Percentiles rank a stretch among this genome's conserved stretches.
Conservation (phyloP, 2,797 vertebrate species). For the Toxotes lorentzi region DNA sequence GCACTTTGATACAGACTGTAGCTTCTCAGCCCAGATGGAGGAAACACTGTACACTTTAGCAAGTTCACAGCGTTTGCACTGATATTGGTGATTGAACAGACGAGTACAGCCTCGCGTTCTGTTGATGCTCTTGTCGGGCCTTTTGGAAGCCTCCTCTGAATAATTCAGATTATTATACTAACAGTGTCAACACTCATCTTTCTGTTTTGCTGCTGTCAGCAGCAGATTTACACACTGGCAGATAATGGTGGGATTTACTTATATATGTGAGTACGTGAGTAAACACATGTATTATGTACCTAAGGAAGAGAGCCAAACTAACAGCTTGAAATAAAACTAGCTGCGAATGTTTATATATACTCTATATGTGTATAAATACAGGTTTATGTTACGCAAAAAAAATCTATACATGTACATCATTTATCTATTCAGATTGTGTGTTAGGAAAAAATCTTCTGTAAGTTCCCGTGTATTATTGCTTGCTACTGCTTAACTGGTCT, state of each 20-base stretch:
- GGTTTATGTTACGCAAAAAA: neutral
- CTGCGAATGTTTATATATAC: neutral
- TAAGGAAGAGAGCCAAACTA: slow-evolving; percentile 13
- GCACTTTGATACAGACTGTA: slow-evolving; percentile 17
- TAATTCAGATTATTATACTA: slow-evolving; percentile 71
- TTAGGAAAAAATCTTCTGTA: neutral
- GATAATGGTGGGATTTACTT: slow-evolving; percentile 40
- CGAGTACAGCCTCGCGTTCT: slow-evolving; percentile 32
- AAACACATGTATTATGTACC: slow-evolving; percentile 2
- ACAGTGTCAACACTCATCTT: slow-evolving; percentile 70
- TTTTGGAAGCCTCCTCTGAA: slow-evolving; percentile 66
- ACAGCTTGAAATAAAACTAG: slow-evolving; percentile 16
- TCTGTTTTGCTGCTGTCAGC: slow-evolving; percentile 72
- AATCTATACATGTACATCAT: too few species aligned
- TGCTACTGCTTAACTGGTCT: too few species aligned
- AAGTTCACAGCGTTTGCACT: slow-evolving; percentile 44
- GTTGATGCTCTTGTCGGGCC: slow-evolving; percentile 64
- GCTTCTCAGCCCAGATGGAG: slow-evolving; percentile 23
- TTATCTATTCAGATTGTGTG: too few species aligned
- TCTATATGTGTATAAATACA: too few species aligned
- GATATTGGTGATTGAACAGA: slow-evolving; percentile 48
- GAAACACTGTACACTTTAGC: slow-evolving; percentile 25
- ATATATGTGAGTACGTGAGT: slow-evolving; percentile 11
- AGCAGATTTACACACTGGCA: slow-evolving; percentile 44
- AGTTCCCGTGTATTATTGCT: neutral